Evolutionary conservation across 2,113 vertebrate genomes (phyloP), one percentile per base, ranked within the genome.

Genomic region (Rhegmatorhina hoffmannsi): DNA sequence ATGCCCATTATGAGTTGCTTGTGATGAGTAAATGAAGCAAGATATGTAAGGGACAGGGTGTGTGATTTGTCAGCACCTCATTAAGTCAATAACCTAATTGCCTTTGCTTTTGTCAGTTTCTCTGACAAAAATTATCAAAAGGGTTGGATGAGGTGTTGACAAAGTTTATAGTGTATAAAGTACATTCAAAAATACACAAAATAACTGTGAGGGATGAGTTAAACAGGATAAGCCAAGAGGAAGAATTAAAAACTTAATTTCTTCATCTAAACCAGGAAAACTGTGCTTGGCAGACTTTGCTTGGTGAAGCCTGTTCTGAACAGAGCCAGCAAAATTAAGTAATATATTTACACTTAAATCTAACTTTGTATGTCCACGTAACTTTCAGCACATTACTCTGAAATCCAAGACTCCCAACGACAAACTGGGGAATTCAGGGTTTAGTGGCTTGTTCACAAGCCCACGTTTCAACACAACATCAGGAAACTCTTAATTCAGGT

Each of bases 281-380:
- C 1, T 4, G 10, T 28, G 23, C 33, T 67, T 34, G 40, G 46
- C 13, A 55, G 68, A 11, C 58, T 74, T 84, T 56, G 47, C 10
- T 63, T 38, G 47, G 63, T 38, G 38, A 46, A 38, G n/a, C 44
- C 44, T 24, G 26, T 15, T 34, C 17, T 40, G 15, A 76, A 43
- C 21, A 33, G 24, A 76, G 38, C 2, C 47, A n/a, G 34, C 9
- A 15, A 24, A 17, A 74, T 24, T 68, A 67, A 76, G 26, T 23
- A 10, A 25, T 3, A 6, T 7, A 23, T 23, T 34, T 28, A 53
- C 28, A 5, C n/a, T 26, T 13, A 66, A 55, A 44, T 26, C 50
- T 49, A 72, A 12, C 15, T 17, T 53, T 18, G 1, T 3, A 16
- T 2, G 18, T 16, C n/a, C 82, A 29, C 1, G 2, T 6, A 60